These are phyloP conservation scores for Lycophotia porphyrea DNA, from an alignment of 2,888 invertebrate genomes.

Conservation along the genomic window DNA sequence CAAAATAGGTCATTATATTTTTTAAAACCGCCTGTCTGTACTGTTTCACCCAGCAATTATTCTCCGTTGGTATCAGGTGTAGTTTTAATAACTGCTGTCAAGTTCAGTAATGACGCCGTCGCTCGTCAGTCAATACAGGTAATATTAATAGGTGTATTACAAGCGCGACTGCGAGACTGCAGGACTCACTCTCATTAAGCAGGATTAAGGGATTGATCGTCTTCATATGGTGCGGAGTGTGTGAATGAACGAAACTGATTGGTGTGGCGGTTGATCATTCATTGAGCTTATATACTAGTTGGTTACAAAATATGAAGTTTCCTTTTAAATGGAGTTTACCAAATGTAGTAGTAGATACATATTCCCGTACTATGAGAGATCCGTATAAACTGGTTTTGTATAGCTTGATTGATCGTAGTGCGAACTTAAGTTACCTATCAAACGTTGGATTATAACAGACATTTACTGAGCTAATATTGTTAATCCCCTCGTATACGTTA, in stretches of 20 bases:
- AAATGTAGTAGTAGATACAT: not conserved
- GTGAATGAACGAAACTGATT: too few relatives aligned
- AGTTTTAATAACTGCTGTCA: conserved; percentile 32
- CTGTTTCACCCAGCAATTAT: conserved; percentile 13
- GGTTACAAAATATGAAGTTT: not conserved
- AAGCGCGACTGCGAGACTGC: not conserved
- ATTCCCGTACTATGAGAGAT: not conserved
- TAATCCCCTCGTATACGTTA: not conserved
- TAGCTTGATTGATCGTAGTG: not conserved
- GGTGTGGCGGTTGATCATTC: not conserved
- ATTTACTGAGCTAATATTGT: too few relatives aligned
- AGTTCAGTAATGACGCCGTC: conserved; percentile 15
- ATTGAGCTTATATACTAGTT: not conserved
- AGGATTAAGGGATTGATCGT: conserved; percentile 23
- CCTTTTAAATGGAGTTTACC: not conserved
- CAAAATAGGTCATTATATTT: not conserved
- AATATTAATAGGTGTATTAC: conserved; percentile 28
- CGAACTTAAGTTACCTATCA: not conserved
- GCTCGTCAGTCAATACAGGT: conserved; percentile 9
- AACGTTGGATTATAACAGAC: not conserved
- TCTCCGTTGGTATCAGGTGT: conserved; percentile 14
- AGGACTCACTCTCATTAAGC: conserved; percentile 1
- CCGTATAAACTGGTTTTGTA: not conserved
- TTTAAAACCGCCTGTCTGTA: not conserved
- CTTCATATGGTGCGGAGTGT: not conserved